Evolutionary conservation across 2,113 vertebrate genomes (phyloP).

Genomic region (Polyodon spathula): DNA sequence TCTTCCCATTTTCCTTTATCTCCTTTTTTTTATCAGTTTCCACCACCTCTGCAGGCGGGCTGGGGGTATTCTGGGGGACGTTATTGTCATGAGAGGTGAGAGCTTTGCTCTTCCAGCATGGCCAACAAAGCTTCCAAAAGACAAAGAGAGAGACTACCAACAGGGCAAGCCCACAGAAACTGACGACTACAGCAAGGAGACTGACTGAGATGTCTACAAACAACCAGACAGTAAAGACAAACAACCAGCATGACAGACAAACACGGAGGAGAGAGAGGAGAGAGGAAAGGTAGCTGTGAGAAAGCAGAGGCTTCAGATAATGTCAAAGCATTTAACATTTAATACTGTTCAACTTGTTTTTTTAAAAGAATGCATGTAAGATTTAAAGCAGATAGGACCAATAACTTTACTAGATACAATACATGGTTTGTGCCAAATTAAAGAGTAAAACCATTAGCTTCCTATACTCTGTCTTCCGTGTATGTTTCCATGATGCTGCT

Average conservation of each 20-base stretch:
- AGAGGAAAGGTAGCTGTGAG: constrained; percentile 50
- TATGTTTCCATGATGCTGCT: too few relatives aligned
- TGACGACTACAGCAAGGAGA: constrained; percentile 89
- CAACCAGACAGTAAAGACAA: constrained; percentile 36
- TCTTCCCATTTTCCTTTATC: constrained; percentile 67
- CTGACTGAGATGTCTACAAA: constrained; percentile 90
- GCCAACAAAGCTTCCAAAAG: constrained; percentile 98
- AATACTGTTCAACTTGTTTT: too few relatives aligned
- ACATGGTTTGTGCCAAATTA: too few relatives aligned
- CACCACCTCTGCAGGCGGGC: constrained; percentile 50
- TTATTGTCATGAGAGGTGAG: constrained; percentile 49
- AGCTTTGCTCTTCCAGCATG: constrained; percentile 87
- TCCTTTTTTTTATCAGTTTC: constrained; percentile 73
- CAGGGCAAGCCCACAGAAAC: constrained; percentile 92
- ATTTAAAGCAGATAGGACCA: too few relatives aligned
- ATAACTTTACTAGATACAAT: too few relatives aligned
- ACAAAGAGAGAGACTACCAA: constrained; percentile 93
- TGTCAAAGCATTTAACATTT: constrained; percentile 15
- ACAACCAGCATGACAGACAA: constrained; percentile 14
- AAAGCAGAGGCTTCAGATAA: constrained; percentile 41
- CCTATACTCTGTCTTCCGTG: too few relatives aligned
- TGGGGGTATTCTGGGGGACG: constrained; percentile 54
- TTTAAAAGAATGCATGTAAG: too few relatives aligned
- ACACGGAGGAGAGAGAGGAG: constrained; percentile 29
- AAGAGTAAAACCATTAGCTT: too few relatives aligned